Conservation (phyloP, 2,888 invertebrate species). For the Drosophila borealis region DNA sequence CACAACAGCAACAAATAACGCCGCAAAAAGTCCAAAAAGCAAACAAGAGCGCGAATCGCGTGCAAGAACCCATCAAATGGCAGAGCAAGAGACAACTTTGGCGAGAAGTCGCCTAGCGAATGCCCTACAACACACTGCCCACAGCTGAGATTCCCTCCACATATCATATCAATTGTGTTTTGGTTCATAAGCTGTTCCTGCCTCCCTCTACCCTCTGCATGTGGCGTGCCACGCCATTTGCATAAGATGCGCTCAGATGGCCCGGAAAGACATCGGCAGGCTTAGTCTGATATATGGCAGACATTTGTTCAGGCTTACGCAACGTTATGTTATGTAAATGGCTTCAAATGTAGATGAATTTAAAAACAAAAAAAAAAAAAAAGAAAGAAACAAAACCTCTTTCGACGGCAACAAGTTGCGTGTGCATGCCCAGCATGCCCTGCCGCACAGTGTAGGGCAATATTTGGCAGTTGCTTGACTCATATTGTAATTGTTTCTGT, state of each 20-base stretch:
- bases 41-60: slow-evolving; percentile 49
- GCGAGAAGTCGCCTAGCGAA: slow-evolving; percentile 13
- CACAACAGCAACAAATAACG: slow-evolving; percentile 19
- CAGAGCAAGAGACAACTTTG: neutral
- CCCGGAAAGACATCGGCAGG: neutral
- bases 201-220: neutral
- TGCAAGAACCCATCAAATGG: slow-evolving; percentile 34
- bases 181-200: slow-evolving; percentile 1
- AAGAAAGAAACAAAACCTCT: neutral
- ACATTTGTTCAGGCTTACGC: neutral
- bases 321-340: neutral
- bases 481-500: slow-evolving; percentile 43
- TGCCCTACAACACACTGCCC: slow-evolving; percentile 20
- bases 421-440: slow-evolving; percentile 19
- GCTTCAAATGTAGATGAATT: neutral
- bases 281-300: slow-evolving; percentile 45
- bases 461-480: slow-evolving; percentile 34
- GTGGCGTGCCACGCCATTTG: slow-evolving; percentile 5
- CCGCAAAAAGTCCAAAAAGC: slow-evolving; percentile 26
- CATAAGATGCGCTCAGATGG: slow-evolving; percentile 42
- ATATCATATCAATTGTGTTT: neutral
- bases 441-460: slow-evolving; percentile 29
- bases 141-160: neutral
- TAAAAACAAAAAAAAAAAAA: neutral
- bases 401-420: slow-evolving; percentile 8